phyloP scores from a whole-genome alignment of 2,113 vertebrate species.

The Notothenia coriiceps region DNA sequence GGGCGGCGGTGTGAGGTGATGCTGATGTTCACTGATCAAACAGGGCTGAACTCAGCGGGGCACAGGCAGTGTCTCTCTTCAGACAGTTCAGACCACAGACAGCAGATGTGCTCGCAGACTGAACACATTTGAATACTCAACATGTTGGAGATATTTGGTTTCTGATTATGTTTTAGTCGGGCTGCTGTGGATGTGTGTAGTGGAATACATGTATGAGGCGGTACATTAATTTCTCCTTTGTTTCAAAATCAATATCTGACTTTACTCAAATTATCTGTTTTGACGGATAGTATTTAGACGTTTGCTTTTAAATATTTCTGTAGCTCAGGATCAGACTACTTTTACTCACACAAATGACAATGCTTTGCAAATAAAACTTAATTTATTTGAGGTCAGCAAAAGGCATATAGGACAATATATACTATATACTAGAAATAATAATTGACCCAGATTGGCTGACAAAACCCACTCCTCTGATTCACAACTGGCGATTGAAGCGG shows the following conservation, averaged over 20 bases:
- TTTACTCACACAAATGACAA: background rate
- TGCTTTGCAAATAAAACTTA: background rate
- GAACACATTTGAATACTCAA: slow-evolving; percentile 46
- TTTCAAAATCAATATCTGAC: slow-evolving; percentile 11
- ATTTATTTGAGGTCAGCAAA: no score
- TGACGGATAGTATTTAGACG: background rate
- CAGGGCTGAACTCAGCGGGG: slow-evolving; percentile 40
- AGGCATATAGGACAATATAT: background rate
- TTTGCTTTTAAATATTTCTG: background rate
- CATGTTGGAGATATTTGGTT: background rate
- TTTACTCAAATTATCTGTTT: slow-evolving; percentile 22
- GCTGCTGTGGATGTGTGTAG: background rate
- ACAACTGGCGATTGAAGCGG: background rate
- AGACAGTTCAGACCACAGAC: background rate
- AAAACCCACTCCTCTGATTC: background rate
- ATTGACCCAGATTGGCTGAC: background rate
- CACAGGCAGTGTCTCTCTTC: slow-evolving; percentile 18
- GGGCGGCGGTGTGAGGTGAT: slow-evolving; percentile 30
- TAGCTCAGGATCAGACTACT: background rate
- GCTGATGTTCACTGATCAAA: slow-evolving; percentile 62
- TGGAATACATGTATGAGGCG: slow-evolving; percentile 1
- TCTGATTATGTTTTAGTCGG: slow-evolving; percentile 12
- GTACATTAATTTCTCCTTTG: slow-evolving; percentile 8
- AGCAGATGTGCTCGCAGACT: background rate
- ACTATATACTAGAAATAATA: no score